Base-by-base conservation (phyloP, 2,113 vertebrate species). In the Hypomesus transpacificus region DNA sequence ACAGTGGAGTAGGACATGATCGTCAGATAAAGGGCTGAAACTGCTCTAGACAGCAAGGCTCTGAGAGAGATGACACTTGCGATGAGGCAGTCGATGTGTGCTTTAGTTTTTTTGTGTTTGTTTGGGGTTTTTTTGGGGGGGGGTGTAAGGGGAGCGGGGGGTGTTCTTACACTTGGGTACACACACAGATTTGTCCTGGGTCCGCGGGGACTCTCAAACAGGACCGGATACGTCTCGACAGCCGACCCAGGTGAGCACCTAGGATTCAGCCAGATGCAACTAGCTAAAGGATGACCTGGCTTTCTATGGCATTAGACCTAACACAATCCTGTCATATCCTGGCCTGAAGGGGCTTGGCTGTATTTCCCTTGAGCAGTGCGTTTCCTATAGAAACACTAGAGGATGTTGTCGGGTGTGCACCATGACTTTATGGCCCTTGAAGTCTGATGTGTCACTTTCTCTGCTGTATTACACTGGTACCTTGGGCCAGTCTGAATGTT, bases 31-130 rank as follows among this genome's bases (percentile, higher is more conserved):
- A 65, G 31, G 14, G 63, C 14, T 14, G 14, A 18, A n/a, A 21
- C 63, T 1, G n/a, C 17, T 21, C n/a, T 50, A 18, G 39, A 50
- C 17, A 65, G 16, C 4, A 14, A 21, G 3, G 63, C 34, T 65
- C 62, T 46, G 4, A 6, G 9, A n/a, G 28, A 39, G 9, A 63
- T 68, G 69, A 79, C 66, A 71, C 21, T 20, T 52, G 18, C 52
- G 14, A 21, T 3, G 14, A 21, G 31, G 50, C 20, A 18, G 31
- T 3, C 46, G 34, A 46, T 18, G 59, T 13, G 53, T 24, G 9
- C 3, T 60, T 60, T 13, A 17, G 5, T 22, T 4, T 4, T 50
- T 66, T 3, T 51, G 7, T 24, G 34, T 22, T 50, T 50, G n/a
- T 34, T 50, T 26, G 24, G 24, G 24, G 56, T 9, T 18, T 58